These are phyloP conservation scores for Phrynocephalus vlangalii DNA, from an alignment of 2,797 vertebrate genomes.

Conservation along the genomic window DNA sequence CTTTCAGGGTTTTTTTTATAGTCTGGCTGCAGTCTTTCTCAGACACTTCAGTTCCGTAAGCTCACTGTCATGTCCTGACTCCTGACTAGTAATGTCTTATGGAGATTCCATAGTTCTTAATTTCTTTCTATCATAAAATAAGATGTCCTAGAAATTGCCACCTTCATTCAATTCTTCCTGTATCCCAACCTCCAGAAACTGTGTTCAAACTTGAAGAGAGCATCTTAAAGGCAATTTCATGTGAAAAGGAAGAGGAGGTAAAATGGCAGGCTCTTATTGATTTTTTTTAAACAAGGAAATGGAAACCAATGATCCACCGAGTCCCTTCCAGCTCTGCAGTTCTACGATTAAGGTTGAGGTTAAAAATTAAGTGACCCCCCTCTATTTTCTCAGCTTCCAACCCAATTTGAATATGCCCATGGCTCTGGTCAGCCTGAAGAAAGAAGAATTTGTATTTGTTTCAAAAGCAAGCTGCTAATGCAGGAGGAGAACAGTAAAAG, in stretches of 20 bases:
- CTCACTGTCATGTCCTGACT: neutral
- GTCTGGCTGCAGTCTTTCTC: neutral
- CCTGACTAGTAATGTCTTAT: neutral
- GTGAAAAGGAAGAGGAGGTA: neutral
- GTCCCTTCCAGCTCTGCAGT: too few species aligned
- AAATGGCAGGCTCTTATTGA: neutral
- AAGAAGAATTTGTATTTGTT: neutral
- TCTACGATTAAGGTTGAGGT: neutral
- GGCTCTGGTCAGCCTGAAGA: neutral
- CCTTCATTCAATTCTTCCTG: neutral
- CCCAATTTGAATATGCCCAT: neutral
- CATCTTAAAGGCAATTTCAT: neutral
- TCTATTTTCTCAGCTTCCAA: neutral
- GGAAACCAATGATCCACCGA: too few species aligned
- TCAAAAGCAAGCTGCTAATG: neutral
- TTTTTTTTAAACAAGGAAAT: neutral
- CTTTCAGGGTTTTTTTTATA: too few species aligned
- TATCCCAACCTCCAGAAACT: neutral
- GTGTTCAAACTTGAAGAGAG: neutral
- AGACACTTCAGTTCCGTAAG: neutral
- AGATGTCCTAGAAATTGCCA: neutral
- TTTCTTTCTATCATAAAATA: neutral
- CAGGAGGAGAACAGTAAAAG: neutral
- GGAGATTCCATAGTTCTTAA: neutral
- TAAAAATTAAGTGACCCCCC: neutral